phyloP scores from a whole-genome alignment of 2,113 vertebrate species.

The Myanophis thanlyinensis region DNA sequence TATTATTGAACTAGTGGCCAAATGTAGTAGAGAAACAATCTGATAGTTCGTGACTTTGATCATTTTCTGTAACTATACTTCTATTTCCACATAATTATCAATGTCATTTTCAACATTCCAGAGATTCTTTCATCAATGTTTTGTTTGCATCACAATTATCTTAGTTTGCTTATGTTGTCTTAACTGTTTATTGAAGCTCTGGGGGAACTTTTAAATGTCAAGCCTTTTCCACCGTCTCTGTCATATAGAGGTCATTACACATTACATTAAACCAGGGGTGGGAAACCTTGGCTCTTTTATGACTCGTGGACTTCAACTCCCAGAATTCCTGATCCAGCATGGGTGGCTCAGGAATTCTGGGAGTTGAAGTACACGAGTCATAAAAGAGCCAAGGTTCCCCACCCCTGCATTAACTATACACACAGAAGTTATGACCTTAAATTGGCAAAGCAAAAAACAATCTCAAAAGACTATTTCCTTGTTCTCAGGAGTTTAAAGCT shows the following conservation, averaged over 20 bases:
- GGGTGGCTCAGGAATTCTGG: too few relatives aligned
- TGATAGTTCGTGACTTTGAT: background rate
- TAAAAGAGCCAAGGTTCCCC: too few relatives aligned
- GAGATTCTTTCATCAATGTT: background rate
- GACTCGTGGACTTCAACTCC: too few relatives aligned
- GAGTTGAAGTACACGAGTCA: too few relatives aligned
- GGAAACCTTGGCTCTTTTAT: too few relatives aligned
- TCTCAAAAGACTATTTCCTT: background rate
- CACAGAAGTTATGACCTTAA: background rate
- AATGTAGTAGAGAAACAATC: background rate
- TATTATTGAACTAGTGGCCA: background rate
- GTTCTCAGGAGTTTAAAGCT: background rate
- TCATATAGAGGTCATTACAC: constrained; percentile 1
- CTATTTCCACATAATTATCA: background rate
- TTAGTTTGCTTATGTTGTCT: background rate
- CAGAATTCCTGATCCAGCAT: too few relatives aligned
- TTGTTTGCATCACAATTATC: background rate
- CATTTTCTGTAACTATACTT: constrained; percentile 9
- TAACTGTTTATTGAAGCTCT: constrained; percentile 24
- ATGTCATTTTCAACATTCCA: background rate
- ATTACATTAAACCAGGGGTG: constrained; percentile 24
- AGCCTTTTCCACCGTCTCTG: background rate
- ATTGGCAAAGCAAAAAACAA: constrained; percentile 27
- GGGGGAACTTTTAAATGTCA: constrained; percentile 26
- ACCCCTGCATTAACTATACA: too few relatives aligned